phyloP scores from a whole-genome alignment of 92 coral and sea anemone genomes.

The Plumapathes pennacea region DNA sequence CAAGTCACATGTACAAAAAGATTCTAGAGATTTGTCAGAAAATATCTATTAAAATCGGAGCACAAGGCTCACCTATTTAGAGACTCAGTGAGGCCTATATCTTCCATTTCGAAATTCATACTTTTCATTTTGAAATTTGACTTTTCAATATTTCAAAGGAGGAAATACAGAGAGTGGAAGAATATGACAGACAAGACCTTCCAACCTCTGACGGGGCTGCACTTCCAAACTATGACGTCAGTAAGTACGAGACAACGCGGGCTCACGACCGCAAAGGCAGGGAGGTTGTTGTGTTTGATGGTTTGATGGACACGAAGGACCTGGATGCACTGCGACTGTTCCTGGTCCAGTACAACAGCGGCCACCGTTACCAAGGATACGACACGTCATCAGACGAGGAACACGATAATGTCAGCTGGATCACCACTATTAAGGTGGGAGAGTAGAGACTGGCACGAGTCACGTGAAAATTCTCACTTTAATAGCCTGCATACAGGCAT shows the following conservation, averaged over 20 bases:
- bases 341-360: slow-evolving; percentile 77
- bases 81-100: too few species aligned
- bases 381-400: slow-evolving; percentile 69
- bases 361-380: slow-evolving; percentile 52
- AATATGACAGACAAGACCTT: slow-evolving; percentile 40
- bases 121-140: too few species aligned
- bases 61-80: too few species aligned
- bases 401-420: slow-evolving; percentile 95
- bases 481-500: too few species aligned
- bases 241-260: slow-evolving; percentile 56
- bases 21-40: too few species aligned
- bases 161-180: slow-evolving; percentile 21
- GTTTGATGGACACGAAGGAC: slow-evolving; percentile 56
- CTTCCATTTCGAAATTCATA: too few species aligned
- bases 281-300: slow-evolving; percentile 89
- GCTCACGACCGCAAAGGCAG: slow-evolving; percentile 72
- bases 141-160: slow-evolving; percentile 44
- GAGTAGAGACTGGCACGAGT: too few species aligned
- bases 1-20: too few species aligned
- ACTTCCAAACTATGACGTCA: slow-evolving; percentile 39
- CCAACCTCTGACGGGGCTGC: slow-evolving; percentile 62
- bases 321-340: slow-evolving; percentile 68
- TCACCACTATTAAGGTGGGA: slow-evolving; percentile 69
- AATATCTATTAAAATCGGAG: too few species aligned
- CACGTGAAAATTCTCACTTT: too few species aligned